Conservation (phyloP, 2,888 invertebrate species). For the Mayetiola destructor region DNA sequence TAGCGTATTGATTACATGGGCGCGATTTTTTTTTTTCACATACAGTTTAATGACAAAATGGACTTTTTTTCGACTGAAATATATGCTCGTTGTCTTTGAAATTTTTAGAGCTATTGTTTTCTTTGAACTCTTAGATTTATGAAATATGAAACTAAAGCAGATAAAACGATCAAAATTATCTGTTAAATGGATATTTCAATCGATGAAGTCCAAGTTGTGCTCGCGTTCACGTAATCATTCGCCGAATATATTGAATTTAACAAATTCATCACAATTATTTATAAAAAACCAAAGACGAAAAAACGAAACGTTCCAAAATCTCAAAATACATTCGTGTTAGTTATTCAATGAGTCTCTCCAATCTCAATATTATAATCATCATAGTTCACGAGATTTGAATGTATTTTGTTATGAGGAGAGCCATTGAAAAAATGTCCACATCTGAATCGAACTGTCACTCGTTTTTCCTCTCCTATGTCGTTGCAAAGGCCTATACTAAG, state of each 20-base stretch:
- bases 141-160: background rate
- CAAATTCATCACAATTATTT: no score
- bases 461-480: no score
- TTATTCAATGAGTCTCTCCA: no score
- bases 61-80: background rate
- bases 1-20: constrained; percentile 15
- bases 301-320: no score
- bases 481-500: no score
- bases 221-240: background rate
- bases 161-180: background rate
- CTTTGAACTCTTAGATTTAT: background rate
- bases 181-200: background rate
- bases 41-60: background rate
- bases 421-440: no score
- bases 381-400: no score
- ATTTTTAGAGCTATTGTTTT: background rate
- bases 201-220: background rate
- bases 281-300: no score
- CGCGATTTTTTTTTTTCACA: background rate
- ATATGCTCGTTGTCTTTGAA: background rate
- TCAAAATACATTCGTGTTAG: no score
- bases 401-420: no score
- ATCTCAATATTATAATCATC: no score
- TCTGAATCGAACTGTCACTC: no score
- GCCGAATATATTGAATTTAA: background rate